Percentiles rank a stretch among this genome's conserved stretches.
These are phyloP conservation scores for Corythoichthys haematopterus DNA, from an alignment of 2,113 vertebrate genomes.

Conservation along the genomic window DNA sequence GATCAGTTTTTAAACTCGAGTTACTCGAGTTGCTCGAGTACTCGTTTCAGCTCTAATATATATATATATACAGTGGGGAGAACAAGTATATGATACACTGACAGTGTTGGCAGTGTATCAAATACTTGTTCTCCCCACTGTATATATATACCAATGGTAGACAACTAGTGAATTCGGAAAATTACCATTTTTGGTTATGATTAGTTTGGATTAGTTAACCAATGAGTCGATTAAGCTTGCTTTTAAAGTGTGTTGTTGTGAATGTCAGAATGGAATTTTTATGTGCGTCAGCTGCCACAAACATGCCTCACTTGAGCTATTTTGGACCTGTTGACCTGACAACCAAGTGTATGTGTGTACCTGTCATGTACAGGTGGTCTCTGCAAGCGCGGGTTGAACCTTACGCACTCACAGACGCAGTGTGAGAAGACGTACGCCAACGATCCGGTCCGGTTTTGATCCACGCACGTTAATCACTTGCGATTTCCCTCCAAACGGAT, in stretches of 20 bases:
- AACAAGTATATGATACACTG: no score
- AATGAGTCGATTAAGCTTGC: neutral
- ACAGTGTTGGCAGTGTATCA: no score
- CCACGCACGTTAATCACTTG: neutral
- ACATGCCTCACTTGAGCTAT: slow-evolving; percentile 54
- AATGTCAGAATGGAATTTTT: neutral
- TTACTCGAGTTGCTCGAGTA: no score
- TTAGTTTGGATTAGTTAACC: no score
- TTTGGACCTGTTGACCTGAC: slow-evolving; percentile 63
- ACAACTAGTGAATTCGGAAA: no score
- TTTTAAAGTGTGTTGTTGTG: neutral
- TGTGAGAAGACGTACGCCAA: slow-evolving; percentile 41
- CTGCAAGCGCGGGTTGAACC: slow-evolving; percentile 31
- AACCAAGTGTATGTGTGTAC: slow-evolving; percentile 45
- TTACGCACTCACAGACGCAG: slow-evolving; percentile 20
- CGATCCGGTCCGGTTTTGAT: neutral
- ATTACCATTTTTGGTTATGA: no score
- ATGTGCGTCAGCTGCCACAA: slow-evolving; percentile 62
- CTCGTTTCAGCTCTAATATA: no score
- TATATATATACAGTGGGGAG: no score
- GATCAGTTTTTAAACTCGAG: no score
- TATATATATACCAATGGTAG: no score
- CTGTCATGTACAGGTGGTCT: slow-evolving; percentile 66
- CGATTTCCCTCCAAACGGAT: slow-evolving; percentile 5
- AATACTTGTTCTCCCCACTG: no score